phyloP scores from a whole-genome alignment of 1,140 invertebrate species.

The Caenorhabditis latens region DNA sequence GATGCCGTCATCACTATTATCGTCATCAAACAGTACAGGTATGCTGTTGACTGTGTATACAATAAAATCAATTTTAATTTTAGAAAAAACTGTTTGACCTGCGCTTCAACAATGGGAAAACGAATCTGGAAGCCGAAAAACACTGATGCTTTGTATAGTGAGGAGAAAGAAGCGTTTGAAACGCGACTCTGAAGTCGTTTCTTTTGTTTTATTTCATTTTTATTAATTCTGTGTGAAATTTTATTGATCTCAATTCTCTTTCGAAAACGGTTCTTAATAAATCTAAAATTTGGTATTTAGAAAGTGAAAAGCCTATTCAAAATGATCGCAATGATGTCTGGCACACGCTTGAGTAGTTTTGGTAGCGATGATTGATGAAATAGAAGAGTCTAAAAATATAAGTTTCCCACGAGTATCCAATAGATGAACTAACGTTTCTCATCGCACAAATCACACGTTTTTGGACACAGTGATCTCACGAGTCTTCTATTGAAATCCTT shows the following conservation, averaged over 20 bases:
- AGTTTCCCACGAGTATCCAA: neutral
- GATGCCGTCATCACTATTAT: slow-evolving; percentile 71
- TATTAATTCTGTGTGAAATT: neutral
- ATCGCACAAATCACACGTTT: slow-evolving; percentile 38
- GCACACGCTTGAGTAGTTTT: neutral
- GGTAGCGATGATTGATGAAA: neutral
- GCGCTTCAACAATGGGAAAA: slow-evolving; percentile 42
- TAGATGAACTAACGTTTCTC: neutral
- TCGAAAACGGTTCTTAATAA: no score
- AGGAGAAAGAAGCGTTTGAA: slow-evolving; percentile 57
- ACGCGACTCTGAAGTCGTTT: slow-evolving; percentile 16
- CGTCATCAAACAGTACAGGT: slow-evolving; percentile 71
- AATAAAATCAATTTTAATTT: no score
- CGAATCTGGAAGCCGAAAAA: slow-evolving; percentile 53
- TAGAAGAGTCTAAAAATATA: neutral
- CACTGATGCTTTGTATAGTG: slow-evolving; percentile 6
- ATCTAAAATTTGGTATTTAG: no score
- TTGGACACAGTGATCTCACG: slow-evolving; percentile 30
- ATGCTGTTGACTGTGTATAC: neutral
- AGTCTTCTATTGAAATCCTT: slow-evolving; percentile 39
- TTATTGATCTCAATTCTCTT: neutral
- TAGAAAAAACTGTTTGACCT: slow-evolving; percentile 46
- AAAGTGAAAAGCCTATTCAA: no score
- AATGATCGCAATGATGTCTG: neutral
- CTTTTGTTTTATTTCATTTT: neutral